Percentiles rank a stretch among this genome's conserved stretches.
phyloP scores from a whole-genome alignment of 1,140 invertebrate genomes.

The Eulimnadia texana region DNA sequence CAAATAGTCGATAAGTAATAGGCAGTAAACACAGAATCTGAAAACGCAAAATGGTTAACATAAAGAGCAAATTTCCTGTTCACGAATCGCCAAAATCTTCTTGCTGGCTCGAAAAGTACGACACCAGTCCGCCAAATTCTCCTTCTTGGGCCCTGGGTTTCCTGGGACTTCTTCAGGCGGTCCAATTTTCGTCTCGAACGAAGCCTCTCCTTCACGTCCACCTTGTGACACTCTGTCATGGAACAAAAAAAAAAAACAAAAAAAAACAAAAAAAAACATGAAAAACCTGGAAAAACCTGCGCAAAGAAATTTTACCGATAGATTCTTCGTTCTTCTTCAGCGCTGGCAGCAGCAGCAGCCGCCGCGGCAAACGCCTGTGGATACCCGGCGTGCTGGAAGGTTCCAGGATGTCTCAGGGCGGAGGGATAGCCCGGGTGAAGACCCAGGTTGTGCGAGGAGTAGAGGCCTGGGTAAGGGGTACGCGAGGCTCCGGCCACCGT shows the following conservation, averaged over 20 bases:
- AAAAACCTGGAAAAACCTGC: background rate
- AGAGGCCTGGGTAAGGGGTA: constrained; percentile 3
- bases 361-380: constrained; percentile 11
- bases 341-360: constrained; percentile 3
- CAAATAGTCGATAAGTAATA: too few species aligned
- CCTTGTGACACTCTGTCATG: constrained; percentile 5
- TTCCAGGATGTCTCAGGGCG: background rate
- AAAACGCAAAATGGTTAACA: background rate
- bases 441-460: background rate
- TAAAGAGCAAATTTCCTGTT: background rate
- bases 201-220: background rate
- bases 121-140: constrained; percentile 69
- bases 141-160: constrained; percentile 32
- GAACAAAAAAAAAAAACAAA: background rate
- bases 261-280: background rate
- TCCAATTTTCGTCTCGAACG: background rate
- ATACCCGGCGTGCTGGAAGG: constrained; percentile 14
- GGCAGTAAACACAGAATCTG: too few species aligned
- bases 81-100: constrained; percentile 41
- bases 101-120: constrained; percentile 72
- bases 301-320: background rate
- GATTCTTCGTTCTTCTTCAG: constrained; percentile 14
- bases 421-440: constrained; percentile 7
- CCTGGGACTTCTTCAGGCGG: constrained; percentile 3
- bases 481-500: background rate